These are phyloP conservation scores for Channallabes apus DNA, from an alignment of 2,797 vertebrate genomes.

Conservation along the genomic window DNA sequence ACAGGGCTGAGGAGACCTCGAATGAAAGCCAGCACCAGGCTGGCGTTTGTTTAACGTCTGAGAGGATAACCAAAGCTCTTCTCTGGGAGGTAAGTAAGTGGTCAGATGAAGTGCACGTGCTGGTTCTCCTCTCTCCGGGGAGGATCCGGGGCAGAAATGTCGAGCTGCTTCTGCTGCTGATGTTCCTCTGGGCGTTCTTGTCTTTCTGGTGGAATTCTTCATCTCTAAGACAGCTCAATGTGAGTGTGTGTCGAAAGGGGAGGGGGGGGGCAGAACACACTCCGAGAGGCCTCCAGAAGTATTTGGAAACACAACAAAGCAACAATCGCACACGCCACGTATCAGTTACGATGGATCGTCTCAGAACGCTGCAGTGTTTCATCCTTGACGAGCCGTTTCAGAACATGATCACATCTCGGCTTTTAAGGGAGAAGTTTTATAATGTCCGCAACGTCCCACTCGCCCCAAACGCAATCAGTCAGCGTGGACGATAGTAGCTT, in stretches of 20 bases:
- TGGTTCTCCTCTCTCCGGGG: constrained; percentile 41
- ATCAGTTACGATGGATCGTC: constrained; percentile 64
- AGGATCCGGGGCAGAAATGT: constrained; percentile 31
- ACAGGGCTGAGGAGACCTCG: background rate
- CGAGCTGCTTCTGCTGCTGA: constrained; percentile 23
- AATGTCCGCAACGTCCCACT: background rate
- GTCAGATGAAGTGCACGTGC: constrained; percentile 55
- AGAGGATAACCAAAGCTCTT: constrained; percentile 21
- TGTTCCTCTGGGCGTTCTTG: constrained; percentile 13
- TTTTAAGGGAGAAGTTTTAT: background rate
- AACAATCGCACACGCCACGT: constrained; percentile 64
- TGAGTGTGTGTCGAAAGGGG: background rate
- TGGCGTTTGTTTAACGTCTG: constrained; percentile 37
- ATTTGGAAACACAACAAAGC: constrained; percentile 68
- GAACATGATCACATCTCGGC: background rate
- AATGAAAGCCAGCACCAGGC: background rate
- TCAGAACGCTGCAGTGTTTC: constrained; percentile 23
- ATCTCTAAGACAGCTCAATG: background rate
- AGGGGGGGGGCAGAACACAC: constrained; percentile 30
- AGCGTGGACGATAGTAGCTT: background rate
- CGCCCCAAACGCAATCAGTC: background rate
- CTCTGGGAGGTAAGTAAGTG: constrained; percentile 35
- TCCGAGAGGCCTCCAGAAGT: constrained; percentile 55
- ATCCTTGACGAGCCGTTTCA: too few species aligned
- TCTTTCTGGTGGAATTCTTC: constrained; percentile 8